Evolutionary conservation across 2,797 vertebrate genomes (phyloP).

Genomic region (Lagocephalus sceleratus): DNA sequence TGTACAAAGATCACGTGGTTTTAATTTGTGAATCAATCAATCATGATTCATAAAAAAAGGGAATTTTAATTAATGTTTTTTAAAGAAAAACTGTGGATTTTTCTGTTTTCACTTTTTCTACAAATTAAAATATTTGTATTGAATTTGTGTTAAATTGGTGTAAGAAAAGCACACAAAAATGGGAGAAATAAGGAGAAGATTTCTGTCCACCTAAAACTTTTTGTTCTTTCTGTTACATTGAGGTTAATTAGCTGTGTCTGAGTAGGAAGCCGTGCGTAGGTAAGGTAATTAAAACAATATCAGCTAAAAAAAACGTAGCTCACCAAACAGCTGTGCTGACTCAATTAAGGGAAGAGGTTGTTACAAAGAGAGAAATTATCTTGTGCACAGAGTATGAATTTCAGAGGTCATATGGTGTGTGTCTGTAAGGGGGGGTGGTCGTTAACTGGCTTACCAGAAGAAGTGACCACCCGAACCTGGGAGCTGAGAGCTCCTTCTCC

Average conservation of each 20-base stretch:
- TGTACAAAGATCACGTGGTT: too few species aligned
- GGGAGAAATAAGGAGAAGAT: constrained; percentile 9
- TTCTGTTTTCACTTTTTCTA: too few species aligned
- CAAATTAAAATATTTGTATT: too few species aligned
- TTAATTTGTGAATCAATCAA: too few species aligned
- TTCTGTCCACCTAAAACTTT: constrained; percentile 35
- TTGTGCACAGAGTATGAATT: constrained; percentile 28
- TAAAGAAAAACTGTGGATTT: too few species aligned
- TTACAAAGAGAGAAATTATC: constrained; percentile 28
- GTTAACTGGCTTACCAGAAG: constrained; percentile 81
- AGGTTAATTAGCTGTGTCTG: constrained; percentile 68
- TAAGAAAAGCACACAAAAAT: too few species aligned
- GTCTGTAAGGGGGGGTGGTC: not conserved
- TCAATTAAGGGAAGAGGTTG: constrained; percentile 56
- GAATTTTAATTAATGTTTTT: too few species aligned
- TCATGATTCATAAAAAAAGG: too few species aligned
- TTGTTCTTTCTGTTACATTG: constrained; percentile 39
- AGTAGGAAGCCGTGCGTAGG: constrained; percentile 52
- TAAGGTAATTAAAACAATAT: constrained; percentile 74
- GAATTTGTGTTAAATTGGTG: too few species aligned
- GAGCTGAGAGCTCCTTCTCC: constrained; percentile 89
- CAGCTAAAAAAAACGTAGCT: constrained; percentile 66
- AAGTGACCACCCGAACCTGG: constrained; percentile 89
- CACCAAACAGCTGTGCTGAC: constrained; percentile 52
- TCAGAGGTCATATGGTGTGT: constrained; percentile 15